phyloP scores from a whole-genome alignment of 1,140 invertebrate genomes.

The Paraescarpia echinospica region DNA sequence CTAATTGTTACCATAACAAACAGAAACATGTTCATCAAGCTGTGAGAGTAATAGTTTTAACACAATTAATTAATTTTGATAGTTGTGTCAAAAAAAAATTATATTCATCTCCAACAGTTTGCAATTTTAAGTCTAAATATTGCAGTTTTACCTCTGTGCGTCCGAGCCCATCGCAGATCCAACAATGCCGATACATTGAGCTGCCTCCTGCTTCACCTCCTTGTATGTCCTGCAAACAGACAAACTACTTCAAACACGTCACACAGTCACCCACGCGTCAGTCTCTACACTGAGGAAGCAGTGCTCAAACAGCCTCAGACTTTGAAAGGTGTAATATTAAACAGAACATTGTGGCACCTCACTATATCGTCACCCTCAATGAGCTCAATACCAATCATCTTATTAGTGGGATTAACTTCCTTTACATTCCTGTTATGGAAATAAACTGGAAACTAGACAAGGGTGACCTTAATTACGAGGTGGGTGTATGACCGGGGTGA shows the following conservation, averaged over 20 bases:
- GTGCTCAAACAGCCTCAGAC: not conserved
- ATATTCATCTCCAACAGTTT: not conserved
- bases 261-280: not conserved
- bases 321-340: not conserved
- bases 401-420: too few relatives aligned
- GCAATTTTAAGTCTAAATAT: not conserved
- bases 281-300: not conserved
- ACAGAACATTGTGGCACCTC: not conserved
- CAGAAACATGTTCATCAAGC: not conserved
- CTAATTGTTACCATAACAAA: not conserved
- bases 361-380: too few relatives aligned
- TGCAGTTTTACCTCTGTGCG: slow-evolving; percentile 38
- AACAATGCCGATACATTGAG: slow-evolving; percentile 42
- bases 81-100: not conserved
- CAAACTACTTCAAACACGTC: not conserved
- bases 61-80: not conserved
- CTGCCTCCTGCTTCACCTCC: slow-evolving; percentile 51
- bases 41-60: not conserved
- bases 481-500: not conserved
- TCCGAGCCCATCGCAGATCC: slow-evolving; percentile 45
- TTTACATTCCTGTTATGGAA: too few relatives aligned
- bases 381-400: too few relatives aligned
- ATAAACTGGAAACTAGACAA: too few relatives aligned
- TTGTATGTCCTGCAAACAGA: slow-evolving; percentile 34
- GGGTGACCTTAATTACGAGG: not conserved